Percentiles rank a stretch among this genome's conserved stretches.
Evolutionary conservation across 92 coral and sea anemone genomes (phyloP).

Genomic region (Phenganax marumi): DNA sequence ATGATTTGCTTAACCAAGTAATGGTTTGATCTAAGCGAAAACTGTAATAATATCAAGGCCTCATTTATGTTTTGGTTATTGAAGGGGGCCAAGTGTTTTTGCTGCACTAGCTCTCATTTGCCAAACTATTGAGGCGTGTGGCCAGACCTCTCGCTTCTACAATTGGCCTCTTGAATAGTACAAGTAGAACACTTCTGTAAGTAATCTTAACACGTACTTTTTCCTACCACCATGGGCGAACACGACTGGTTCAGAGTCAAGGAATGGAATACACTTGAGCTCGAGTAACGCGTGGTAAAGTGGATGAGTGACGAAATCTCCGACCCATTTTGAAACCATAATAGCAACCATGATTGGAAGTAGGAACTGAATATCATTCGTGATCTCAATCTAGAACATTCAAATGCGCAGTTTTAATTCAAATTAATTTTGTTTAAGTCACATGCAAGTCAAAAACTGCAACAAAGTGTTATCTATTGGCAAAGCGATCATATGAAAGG

Average conservation of each 20-base stretch:
- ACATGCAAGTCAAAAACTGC: not conserved
- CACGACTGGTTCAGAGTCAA: slow-evolving; percentile 93
- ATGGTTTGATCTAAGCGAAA: no score
- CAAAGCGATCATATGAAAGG: no score
- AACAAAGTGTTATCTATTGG: no score
- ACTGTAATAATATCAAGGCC: not conserved
- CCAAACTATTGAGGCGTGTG: no score
- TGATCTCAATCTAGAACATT: slow-evolving; percentile 84
- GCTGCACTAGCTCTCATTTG: no score
- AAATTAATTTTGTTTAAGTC: not conserved
- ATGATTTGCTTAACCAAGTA: no score
- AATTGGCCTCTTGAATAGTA: no score
- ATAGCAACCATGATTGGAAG: slow-evolving; percentile 98
- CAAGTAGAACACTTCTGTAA: not conserved
- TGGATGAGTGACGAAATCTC: slow-evolving; percentile 97
- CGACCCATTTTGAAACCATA: slow-evolving; percentile 99
- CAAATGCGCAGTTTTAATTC: not conserved
- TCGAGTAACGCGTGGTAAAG: slow-evolving; percentile 93
- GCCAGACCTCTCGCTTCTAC: no score
- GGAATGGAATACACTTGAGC: slow-evolving; percentile 94
- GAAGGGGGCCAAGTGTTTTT: no score
- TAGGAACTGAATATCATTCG: slow-evolving; percentile 95
- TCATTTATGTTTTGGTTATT: not conserved
- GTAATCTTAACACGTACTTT: slow-evolving; percentile 52
- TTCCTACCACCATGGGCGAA: slow-evolving; percentile 73